Evolutionary conservation across 92 coral and sea anemone genomes (phyloP).

Genomic region (Meandrina meandrites): DNA sequence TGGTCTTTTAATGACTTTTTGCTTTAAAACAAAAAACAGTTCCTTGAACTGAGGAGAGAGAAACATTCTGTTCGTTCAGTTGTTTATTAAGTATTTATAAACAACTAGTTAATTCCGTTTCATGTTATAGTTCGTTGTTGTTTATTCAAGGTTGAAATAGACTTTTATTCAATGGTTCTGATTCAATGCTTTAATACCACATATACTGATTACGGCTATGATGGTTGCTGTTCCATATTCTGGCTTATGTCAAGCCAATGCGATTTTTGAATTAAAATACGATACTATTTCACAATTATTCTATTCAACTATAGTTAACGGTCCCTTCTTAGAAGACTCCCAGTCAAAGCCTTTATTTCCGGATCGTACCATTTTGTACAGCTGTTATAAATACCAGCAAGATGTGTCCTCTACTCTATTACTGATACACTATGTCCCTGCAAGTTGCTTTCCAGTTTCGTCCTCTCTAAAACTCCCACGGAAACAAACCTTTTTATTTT

Average conservation of each 20-base stretch:
- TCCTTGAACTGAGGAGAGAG: conserved; percentile 20
- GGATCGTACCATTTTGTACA: no score
- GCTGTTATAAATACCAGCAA: no score
- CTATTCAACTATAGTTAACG: conserved; percentile 24
- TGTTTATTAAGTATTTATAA: conserved; percentile 3
- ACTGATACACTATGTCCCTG: no score
- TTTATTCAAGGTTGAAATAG: background rate
- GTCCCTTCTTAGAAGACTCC: background rate
- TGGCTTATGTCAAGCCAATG: conserved; percentile 15
- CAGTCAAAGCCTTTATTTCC: no score
- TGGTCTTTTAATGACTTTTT: no score
- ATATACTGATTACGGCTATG: no score
- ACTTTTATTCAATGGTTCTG: background rate
- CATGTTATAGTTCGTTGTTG: conserved; percentile 29
- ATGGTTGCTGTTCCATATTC: conserved; percentile 19
- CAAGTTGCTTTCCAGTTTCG: no score
- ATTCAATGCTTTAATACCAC: conserved; percentile 13
- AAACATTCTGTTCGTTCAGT: conserved; percentile 20
- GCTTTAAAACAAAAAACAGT: conserved; percentile 3
- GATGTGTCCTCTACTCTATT: no score
- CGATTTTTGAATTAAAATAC: conserved; percentile 32
- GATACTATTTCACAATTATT: conserved; percentile 17
- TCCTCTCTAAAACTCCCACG: no score
- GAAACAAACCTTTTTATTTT: no score
- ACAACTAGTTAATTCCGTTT: background rate